phyloP scores from a whole-genome alignment of 2,113 vertebrate genomes.

The Phaethornis superciliosus region DNA sequence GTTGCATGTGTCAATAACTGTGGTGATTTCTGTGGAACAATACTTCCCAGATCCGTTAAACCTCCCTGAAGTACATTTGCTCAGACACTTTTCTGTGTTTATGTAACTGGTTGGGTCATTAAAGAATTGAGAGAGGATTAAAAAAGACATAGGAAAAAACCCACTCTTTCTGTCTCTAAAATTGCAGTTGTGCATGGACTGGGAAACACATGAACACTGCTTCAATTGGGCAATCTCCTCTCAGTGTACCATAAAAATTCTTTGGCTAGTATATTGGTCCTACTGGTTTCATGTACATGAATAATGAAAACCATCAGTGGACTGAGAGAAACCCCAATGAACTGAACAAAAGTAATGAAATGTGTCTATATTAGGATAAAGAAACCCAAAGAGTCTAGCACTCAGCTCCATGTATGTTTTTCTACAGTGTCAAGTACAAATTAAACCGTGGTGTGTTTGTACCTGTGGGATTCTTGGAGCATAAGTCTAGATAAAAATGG shows the following conservation, averaged over 20 bases:
- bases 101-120: neutral
- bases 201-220: neutral
- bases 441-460: neutral
- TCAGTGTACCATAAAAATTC: neutral
- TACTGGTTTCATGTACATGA: neutral
- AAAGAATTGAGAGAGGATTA: constrained; percentile 1
- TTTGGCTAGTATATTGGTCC: neutral
- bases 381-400: constrained; percentile 1
- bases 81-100: neutral
- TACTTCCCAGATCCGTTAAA: neutral
- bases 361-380: constrained; percentile 5
- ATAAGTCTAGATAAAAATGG: neutral
- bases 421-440: neutral
- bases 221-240: neutral
- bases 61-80: neutral
- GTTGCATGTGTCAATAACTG: neutral
- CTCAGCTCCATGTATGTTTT: constrained; percentile 4
- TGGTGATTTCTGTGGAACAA: neutral
- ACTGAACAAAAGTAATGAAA: constrained; percentile 27
- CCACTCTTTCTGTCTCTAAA: neutral
- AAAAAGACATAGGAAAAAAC: neutral
- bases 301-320: neutral
- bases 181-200: neutral
- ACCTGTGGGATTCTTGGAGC: constrained; percentile 8
- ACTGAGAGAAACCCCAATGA: neutral